phyloP scores from a whole-genome alignment of 2,113 vertebrate genomes.

The Tonatia bakeri region DNA sequence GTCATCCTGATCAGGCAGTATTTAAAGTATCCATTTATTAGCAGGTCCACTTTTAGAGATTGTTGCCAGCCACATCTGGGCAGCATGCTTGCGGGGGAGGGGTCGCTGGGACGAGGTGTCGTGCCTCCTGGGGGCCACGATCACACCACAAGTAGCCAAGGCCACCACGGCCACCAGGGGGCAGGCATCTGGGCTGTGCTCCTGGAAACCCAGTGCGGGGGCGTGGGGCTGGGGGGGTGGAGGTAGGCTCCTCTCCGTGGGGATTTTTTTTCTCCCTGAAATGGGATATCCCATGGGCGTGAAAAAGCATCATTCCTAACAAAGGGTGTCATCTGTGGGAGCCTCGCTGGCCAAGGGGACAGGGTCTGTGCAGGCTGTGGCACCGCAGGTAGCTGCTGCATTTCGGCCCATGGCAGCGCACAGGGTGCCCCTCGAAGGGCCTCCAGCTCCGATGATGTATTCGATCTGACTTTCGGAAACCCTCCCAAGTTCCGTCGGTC shows the following conservation, averaged over 20 bases:
- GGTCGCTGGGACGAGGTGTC: too few relatives aligned
- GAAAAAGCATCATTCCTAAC: background rate
- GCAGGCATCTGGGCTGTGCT: background rate
- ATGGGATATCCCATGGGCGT: background rate
- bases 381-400: background rate
- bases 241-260: background rate
- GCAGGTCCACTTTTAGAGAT: background rate
- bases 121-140: background rate
- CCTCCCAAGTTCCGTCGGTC: background rate
- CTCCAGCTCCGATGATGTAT: background rate
- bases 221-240: too few relatives aligned
- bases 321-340: background rate
- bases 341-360: background rate
- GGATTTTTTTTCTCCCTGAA: background rate
- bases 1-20: background rate
- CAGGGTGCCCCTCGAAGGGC: background rate
- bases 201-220: too few relatives aligned
- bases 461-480: conserved; percentile 8
- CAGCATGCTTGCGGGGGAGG: background rate
- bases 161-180: background rate
- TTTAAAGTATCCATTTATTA: background rate
- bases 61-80: background rate
- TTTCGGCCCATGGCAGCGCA: background rate
- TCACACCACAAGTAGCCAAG: background rate
- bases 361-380: background rate